Evolutionary conservation across 2,113 vertebrate genomes (phyloP).

Genomic region (Sterrhoptilus dennistouni): DNA sequence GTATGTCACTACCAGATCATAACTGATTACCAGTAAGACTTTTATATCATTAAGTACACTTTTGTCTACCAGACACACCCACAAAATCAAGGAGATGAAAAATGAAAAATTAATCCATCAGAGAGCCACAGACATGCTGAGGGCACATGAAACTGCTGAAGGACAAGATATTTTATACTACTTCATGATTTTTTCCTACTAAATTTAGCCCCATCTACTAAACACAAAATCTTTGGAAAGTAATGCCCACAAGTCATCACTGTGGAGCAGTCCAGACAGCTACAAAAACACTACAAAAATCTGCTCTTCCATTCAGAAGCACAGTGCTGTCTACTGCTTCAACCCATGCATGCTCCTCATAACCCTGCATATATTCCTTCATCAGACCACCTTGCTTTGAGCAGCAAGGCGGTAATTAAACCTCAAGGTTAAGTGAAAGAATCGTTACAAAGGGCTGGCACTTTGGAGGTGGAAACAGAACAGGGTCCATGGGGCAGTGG

Average conservation of each 20-base stretch:
- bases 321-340: not conserved
- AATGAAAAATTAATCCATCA: not conserved
- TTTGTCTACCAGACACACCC: not conserved
- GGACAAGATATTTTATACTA: not conserved
- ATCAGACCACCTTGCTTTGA: not conserved
- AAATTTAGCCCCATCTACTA: not conserved
- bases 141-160: not conserved
- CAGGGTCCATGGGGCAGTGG: rapidly evolving
- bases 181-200: not conserved
- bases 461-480: not conserved
- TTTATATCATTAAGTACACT: not conserved
- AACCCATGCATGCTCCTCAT: not conserved
- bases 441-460: not conserved
- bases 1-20: not conserved
- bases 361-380: not conserved
- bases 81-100: not conserved
- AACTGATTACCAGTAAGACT: not conserved
- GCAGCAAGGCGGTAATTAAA: not conserved
- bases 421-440: not conserved
- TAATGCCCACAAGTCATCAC: not conserved
- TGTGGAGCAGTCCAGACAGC: not conserved
- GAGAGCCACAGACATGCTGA: not conserved
- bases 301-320: not conserved
- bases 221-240: not conserved
- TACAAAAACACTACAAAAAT: not conserved